A percentile compares a stretch with the other conserved stretches of the same genome.
phyloP scores from a whole-genome alignment of 2,888 invertebrate genomes.

The Ceraclea dissimilis region DNA sequence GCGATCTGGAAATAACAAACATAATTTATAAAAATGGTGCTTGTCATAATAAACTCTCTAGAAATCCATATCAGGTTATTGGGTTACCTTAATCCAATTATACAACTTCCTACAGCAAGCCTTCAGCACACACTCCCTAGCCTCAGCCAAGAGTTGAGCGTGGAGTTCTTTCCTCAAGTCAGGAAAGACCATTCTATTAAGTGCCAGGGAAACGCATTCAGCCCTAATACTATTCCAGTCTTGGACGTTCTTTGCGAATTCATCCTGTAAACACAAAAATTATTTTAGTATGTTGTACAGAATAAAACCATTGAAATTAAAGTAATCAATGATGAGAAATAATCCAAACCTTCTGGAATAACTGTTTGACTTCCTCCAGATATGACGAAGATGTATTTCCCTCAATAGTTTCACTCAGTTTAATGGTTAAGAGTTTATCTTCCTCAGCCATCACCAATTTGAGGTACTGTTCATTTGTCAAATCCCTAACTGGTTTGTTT shows the following conservation, averaged over 20 bases:
- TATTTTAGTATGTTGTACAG: too few species aligned
- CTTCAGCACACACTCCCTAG: constrained; percentile 77
- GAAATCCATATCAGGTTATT: too few species aligned
- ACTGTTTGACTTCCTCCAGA: constrained; percentile 81
- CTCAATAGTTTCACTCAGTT: constrained; percentile 66
- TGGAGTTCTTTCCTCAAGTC: constrained; percentile 81
- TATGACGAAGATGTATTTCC: constrained; percentile 72
- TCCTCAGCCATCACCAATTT: constrained; percentile 74
- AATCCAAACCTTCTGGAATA: constrained; percentile 61
- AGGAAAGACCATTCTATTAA: constrained; percentile 83
- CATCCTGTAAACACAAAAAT: constrained; percentile 55
- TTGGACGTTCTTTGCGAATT: constrained; percentile 87
- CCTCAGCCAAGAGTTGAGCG: constrained; percentile 71
- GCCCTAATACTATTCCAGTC: constrained; percentile 91
- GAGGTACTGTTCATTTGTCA: constrained; percentile 85
- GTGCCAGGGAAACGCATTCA: constrained; percentile 81
- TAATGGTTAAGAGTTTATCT: constrained; percentile 69
- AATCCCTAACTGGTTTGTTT: constrained; percentile 84
- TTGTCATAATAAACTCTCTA: not conserved
- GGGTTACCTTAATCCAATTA: constrained; percentile 76
- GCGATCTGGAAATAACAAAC: constrained; percentile 44
- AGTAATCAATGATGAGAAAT: not conserved
- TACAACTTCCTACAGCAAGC: constrained; percentile 80
- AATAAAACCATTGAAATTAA: not conserved
- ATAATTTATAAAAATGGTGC: too few species aligned